A percentile compares a stretch with the other conserved stretches of the same genome.
phyloP scores from a whole-genome alignment of 2,888 invertebrate species.

The Congeria kusceri region DNA sequence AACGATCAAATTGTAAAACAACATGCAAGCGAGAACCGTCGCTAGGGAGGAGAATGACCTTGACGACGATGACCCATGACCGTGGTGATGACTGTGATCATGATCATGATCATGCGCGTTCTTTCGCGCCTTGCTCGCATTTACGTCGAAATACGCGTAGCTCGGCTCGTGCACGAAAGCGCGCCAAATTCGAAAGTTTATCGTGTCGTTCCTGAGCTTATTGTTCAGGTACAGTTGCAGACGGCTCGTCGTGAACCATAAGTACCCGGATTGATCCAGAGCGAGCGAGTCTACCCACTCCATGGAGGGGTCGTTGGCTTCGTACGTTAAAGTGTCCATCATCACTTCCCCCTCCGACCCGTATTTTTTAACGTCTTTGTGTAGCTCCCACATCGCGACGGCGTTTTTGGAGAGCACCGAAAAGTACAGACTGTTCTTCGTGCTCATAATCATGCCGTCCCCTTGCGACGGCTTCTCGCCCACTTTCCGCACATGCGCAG shows the following conservation, averaged over 20 bases:
- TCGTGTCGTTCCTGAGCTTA: slow-evolving; percentile 47
- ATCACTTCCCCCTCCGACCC: slow-evolving; percentile 46
- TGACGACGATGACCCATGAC: neutral
- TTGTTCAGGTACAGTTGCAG: slow-evolving; percentile 63
- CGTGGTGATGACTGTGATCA: neutral
- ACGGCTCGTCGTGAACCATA: slow-evolving; percentile 77
- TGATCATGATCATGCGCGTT: neutral
- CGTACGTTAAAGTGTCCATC: slow-evolving; percentile 57
- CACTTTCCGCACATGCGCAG: slow-evolving; percentile 56
- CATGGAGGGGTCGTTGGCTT: slow-evolving; percentile 64
- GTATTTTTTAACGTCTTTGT: slow-evolving; percentile 57
- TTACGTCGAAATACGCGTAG: slow-evolving; percentile 56
- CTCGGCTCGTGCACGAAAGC: slow-evolving; percentile 64
- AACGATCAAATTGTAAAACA: too few species aligned
- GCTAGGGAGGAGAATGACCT: too few species aligned
- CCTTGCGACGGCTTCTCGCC: slow-evolving; percentile 70
- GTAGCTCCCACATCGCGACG: slow-evolving; percentile 70
- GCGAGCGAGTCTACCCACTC: slow-evolving; percentile 77
- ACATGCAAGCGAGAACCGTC: too few species aligned
- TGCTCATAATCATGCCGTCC: slow-evolving; percentile 72
- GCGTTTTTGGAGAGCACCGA: slow-evolving; percentile 69
- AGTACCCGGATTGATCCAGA: slow-evolving; percentile 68
- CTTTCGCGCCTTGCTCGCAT: neutral
- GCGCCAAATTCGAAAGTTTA: slow-evolving; percentile 62
- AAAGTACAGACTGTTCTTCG: slow-evolving; percentile 68